Evolutionary conservation across 2,113 vertebrate species (phyloP).

Genomic region (Brevimyrus niger): DNA sequence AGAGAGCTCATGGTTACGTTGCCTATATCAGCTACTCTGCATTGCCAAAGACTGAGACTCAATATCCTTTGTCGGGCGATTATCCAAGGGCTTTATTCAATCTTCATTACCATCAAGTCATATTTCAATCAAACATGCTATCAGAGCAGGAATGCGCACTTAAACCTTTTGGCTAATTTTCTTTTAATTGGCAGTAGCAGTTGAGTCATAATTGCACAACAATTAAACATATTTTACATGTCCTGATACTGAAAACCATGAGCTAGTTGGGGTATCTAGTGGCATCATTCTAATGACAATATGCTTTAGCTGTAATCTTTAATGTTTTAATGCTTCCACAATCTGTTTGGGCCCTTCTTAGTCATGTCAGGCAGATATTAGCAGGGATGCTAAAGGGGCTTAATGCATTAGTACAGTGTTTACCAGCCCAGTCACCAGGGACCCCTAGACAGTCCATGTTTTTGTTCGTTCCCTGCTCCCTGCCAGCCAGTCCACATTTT

Average conservation of each 20-base stretch:
- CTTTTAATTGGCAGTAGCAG: constrained; percentile 68
- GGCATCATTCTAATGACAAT: constrained; percentile 68
- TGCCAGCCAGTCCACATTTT: no score
- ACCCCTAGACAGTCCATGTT: not conserved
- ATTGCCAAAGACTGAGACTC: constrained; percentile 68
- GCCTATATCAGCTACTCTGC: constrained; percentile 57
- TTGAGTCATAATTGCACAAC: constrained; percentile 87
- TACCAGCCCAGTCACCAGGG: not conserved
- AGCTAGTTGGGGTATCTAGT: constrained; percentile 32
- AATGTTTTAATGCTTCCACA: constrained; percentile 43
- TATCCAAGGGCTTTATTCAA: constrained; percentile 85
- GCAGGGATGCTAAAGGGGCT: constrained; percentile 39
- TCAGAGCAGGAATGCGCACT: constrained; percentile 73
- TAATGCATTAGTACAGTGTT: constrained; percentile 36
- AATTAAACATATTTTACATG: constrained; percentile 71
- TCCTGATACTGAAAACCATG: constrained; percentile 45
- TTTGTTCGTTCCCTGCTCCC: not conserved
- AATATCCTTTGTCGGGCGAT: constrained; percentile 89
- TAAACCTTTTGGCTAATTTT: constrained; percentile 79
- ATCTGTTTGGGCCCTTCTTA: constrained; percentile 45
- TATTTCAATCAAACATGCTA: constrained; percentile 86
- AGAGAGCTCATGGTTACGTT: constrained; percentile 56
- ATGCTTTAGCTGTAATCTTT: constrained; percentile 59
- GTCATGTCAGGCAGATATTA: constrained; percentile 42
- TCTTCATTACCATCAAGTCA: constrained; percentile 78